phyloP scores from a whole-genome alignment of 2,888 invertebrate genomes.

The Calliscelio sp. region DNA sequence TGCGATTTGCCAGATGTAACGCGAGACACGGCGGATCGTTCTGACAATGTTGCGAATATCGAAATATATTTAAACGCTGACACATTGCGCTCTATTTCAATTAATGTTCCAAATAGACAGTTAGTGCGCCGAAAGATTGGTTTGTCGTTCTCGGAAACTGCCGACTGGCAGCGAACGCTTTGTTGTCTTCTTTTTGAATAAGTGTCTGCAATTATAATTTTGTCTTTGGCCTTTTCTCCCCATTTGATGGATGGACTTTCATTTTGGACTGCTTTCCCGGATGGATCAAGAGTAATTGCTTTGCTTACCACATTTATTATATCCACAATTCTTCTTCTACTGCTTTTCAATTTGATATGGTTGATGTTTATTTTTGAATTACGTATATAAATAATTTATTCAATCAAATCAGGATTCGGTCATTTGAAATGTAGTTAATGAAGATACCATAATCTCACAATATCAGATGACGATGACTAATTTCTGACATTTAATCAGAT shows the following conservation, averaged over 20 bases:
- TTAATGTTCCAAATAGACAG: slow-evolving; percentile 66
- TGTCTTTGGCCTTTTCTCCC: background rate
- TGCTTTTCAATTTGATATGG: no score
- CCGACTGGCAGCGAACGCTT: slow-evolving; percentile 25
- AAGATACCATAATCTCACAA: no score
- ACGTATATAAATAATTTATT: no score
- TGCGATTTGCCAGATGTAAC: slow-evolving; percentile 71
- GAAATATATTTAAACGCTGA: slow-evolving; percentile 70
- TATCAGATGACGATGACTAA: no score
- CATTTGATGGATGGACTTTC: slow-evolving; percentile 24
- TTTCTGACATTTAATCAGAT: no score
- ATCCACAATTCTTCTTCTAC: no score
- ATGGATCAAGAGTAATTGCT: slow-evolving; percentile 5
- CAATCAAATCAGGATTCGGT: no score
- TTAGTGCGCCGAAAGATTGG: slow-evolving; percentile 44
- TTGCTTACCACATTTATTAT: background rate
- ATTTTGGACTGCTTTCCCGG: background rate
- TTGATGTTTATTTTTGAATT: no score
- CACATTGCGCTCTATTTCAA: slow-evolving; percentile 69
- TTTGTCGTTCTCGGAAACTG: slow-evolving; percentile 48
- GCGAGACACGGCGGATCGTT: slow-evolving; percentile 55
- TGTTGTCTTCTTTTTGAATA: slow-evolving; percentile 29
- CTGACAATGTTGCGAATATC: slow-evolving; percentile 69
- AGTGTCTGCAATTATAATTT: slow-evolving; percentile 40
- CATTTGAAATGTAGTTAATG: no score